These are phyloP conservation scores for Clitarchus hookeri DNA, from an alignment of 2,888 invertebrate species.

Conservation along the genomic window DNA sequence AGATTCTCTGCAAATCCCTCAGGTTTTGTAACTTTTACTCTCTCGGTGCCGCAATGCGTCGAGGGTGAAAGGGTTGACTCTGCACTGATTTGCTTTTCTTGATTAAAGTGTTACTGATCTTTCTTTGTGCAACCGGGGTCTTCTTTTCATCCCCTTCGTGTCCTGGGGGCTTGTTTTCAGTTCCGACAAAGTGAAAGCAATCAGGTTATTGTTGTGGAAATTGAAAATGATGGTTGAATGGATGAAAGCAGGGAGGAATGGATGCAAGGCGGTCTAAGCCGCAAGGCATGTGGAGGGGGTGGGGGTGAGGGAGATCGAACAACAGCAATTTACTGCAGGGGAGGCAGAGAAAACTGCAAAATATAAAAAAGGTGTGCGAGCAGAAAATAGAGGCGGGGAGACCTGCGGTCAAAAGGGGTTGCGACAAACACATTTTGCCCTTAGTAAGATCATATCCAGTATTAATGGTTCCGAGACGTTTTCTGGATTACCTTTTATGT, in stretches of 20 bases:
- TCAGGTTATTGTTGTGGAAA: not conserved
- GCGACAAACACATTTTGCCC: not conserved
- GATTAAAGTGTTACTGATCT: not conserved
- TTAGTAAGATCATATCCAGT: not conserved
- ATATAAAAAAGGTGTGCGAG: not conserved
- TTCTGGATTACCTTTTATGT: not conserved
- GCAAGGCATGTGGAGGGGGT: not conserved
- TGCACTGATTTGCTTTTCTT: not conserved
- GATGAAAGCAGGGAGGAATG: not conserved
- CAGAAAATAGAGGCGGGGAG: not conserved
- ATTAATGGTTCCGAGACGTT: not conserved
- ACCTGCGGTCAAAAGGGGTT: not conserved
- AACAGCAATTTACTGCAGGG: constrained; percentile 1
- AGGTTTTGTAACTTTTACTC: too few species aligned
- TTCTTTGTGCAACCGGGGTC: not conserved
- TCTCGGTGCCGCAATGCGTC: not conserved
- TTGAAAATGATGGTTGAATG: constrained; percentile 9
- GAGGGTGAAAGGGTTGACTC: not conserved
- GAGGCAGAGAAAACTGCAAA: not conserved
- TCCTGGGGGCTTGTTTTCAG: not conserved
- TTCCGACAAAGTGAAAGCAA: not conserved
- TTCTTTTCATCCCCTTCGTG: not conserved
- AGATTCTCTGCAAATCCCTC: too few species aligned
- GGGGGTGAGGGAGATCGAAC: not conserved
- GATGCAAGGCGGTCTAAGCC: not conserved